A percentile compares a stretch with the other conserved stretches of the same genome.
These are phyloP conservation scores for Spheniscus humboldti DNA, from an alignment of 2,797 vertebrate genomes.

Conservation along the genomic window DNA sequence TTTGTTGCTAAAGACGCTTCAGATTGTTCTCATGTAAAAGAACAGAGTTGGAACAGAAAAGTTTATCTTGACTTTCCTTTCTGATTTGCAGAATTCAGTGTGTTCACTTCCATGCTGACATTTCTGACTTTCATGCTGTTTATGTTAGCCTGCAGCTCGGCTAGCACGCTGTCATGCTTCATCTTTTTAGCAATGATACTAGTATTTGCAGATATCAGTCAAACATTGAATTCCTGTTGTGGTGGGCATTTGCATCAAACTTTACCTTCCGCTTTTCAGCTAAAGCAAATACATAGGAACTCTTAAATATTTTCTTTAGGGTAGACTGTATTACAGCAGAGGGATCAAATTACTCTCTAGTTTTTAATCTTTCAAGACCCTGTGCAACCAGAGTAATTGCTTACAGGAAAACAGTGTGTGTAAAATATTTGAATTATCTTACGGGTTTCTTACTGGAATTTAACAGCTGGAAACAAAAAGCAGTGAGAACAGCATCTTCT, in stretches of 20 bases:
- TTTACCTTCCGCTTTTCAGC: not conserved
- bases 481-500: not conserved
- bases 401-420: not conserved
- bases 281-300: not conserved
- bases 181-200: not conserved
- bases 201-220: not conserved
- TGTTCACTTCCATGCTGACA: not conserved
- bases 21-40: not conserved
- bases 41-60: not conserved
- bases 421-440: not conserved
- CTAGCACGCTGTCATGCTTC: not conserved
- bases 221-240: not conserved
- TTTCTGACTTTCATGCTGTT: not conserved
- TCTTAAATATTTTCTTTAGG: not conserved
- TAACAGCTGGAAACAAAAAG: conserved; percentile 35
- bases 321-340: not conserved
- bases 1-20: not conserved
- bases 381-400: not conserved
- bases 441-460: not conserved
- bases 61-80: not conserved
- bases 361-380: not conserved
- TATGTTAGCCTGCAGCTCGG: not conserved
- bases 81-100: not conserved
- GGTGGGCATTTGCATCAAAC: not conserved
- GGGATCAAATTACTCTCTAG: not conserved